A percentile compares a stretch with the other conserved stretches of the same genome.
These are phyloP conservation scores for Maccullochella peelii DNA, from an alignment of 2,113 vertebrate genomes.

Conservation along the genomic window DNA sequence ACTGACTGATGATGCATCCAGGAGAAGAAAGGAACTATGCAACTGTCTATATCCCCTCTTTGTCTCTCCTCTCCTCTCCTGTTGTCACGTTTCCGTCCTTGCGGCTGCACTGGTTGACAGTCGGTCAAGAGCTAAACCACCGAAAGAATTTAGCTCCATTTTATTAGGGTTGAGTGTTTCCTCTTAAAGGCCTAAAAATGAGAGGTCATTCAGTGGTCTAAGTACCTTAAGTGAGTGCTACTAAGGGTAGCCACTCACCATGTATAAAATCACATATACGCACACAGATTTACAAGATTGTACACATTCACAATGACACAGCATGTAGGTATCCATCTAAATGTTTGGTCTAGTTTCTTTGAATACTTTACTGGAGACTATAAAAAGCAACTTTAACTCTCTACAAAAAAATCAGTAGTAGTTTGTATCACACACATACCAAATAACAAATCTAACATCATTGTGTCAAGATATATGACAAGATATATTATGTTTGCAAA, in stretches of 20 bases:
- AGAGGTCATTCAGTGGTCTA: constrained; percentile 23
- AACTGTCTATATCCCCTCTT: constrained; percentile 36
- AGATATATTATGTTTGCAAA: neutral
- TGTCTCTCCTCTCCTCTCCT: constrained; percentile 43
- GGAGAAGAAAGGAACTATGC: constrained; percentile 58
- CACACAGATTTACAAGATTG: neutral
- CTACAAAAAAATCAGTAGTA: neutral
- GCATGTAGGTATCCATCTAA: neutral
- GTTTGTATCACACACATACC: neutral
- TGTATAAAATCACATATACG: neutral
- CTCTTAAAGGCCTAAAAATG: neutral
- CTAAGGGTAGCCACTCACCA: neutral
- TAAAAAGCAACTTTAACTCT: neutral
- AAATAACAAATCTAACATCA: neutral
- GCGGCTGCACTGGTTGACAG: constrained; percentile 39
- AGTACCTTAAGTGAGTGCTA: constrained; percentile 12
- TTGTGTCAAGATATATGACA: neutral
- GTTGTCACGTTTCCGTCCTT: constrained; percentile 52
- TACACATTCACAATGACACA: neutral
- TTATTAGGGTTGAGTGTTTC: constrained; percentile 28
- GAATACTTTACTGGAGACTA: neutral
- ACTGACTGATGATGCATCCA: constrained; percentile 74
- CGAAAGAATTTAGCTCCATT: constrained; percentile 40
- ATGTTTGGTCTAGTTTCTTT: neutral
- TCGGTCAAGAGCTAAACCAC: constrained; percentile 41